Base-by-base conservation (phyloP, 2,888 invertebrate species). In the Torymus tubicola region DNA sequence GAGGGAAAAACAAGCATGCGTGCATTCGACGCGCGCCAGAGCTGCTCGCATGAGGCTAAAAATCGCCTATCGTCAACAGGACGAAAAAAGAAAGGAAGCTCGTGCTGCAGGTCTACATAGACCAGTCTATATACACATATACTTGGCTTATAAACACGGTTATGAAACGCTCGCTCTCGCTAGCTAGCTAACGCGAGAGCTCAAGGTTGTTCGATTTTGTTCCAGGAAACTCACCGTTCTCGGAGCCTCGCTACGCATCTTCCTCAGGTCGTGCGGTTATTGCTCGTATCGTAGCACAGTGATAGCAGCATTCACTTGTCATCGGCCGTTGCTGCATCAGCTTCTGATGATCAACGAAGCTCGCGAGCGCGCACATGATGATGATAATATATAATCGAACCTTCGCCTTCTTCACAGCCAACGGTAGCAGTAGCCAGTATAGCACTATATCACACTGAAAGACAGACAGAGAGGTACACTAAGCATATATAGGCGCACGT, bases 201-300 rank as follows among this genome's bases (percentile, higher is more conserved):
- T 42, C 42, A 42, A 42, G 42, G 42, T 42, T 42, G 42, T 42
- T 42, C 42, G 42, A 42, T 42, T 42, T 42, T 42, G 10, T 42
- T 42, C 42, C 42, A 42, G 42, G 42, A 42, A 52, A 84, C 87
- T 86, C 79, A 87, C 87, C 85, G 83, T 81, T 76, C 75, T 57
- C 10, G 11, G 31, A 13, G 81, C 82, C 75, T 80, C 83, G 77
- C 83, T 83, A 73, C 81, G 84, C 87, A 87, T 87, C 81, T 81
- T 86, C 81, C 81, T 86, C 78, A 69, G 65, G 67, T 24, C 58
- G n/a, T 58, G 72, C 70, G 75, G 80, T 80, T 73, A 72, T 61
- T 42, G 42, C 42, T 42, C 1, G 42, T 42, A 5, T 5, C 8
- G 10, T 42, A 42, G 42, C 42, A 42, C 42, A 42, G 42, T 42